phyloP scores from a whole-genome alignment of 2,888 invertebrate genomes.

The Himalopsyche kuldschensis region DNA sequence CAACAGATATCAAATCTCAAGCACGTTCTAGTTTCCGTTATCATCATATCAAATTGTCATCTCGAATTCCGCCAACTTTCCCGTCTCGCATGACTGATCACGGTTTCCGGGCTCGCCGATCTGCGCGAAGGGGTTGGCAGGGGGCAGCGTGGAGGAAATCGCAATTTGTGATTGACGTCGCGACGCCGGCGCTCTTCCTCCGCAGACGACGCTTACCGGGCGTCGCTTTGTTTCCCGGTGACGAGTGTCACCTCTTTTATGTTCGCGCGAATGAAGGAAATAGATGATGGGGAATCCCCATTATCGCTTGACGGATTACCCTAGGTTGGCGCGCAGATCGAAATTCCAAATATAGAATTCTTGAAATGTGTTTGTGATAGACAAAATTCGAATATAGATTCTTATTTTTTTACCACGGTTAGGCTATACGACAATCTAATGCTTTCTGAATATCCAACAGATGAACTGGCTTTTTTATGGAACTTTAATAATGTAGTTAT shows the following conservation, averaged over 20 bases:
- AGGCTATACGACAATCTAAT: too few species aligned
- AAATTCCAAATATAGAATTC: too few species aligned
- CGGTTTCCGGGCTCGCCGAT: background rate
- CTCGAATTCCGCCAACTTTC: background rate
- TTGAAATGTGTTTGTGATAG: too few species aligned
- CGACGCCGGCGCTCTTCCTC: background rate
- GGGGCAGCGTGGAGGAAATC: background rate
- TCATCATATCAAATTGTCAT: background rate
- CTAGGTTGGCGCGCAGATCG: background rate
- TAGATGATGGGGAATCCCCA: conserved; percentile 5
- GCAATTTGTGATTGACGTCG: conserved; percentile 15
- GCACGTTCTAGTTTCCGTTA: background rate
- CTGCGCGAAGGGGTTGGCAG: background rate
- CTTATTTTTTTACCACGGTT: too few species aligned
- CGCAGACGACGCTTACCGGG: background rate
- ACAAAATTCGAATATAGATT: too few species aligned
- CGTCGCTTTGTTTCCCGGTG: conserved; percentile 16
- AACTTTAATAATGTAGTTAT: too few species aligned
- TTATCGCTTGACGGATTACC: background rate
- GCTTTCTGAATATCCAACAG: too few species aligned
- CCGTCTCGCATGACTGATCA: background rate
- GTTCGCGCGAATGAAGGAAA: conserved; percentile 8
- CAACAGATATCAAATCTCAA: too few species aligned
- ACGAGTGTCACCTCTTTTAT: conserved; percentile 12
- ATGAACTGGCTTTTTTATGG: too few species aligned